These are phyloP conservation scores for Mesocentrotus franciscanus DNA, from an alignment of 53 echinoderm and acorn worm species.

Conservation along the genomic window DNA sequence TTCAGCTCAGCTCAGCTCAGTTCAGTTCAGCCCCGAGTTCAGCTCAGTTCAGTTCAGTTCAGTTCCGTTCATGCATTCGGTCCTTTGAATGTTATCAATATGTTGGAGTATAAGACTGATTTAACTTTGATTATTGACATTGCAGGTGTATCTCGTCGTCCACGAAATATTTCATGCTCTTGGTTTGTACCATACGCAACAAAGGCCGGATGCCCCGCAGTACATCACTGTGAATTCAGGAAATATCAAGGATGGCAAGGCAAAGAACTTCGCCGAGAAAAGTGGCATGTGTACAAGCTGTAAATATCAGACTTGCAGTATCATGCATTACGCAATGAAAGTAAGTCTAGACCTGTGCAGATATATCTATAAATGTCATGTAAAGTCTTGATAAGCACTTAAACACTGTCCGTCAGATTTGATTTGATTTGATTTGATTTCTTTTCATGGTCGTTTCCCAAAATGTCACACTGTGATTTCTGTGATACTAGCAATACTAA, in stretches of 20 bases:
- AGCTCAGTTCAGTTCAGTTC: too few relatives aligned
- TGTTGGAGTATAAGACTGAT: background rate
- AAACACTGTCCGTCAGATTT: too few relatives aligned
- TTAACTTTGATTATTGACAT: background rate
- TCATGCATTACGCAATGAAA: background rate
- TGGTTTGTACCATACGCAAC: background rate
- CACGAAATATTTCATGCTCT: background rate
- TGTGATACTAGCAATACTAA: too few relatives aligned
- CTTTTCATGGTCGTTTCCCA: too few relatives aligned
- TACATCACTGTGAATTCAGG: background rate
- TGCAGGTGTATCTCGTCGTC: background rate
- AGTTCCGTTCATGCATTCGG: too few relatives aligned
- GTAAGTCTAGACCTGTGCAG: background rate
- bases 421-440: too few relatives aligned
- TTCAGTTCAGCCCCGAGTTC: too few relatives aligned
- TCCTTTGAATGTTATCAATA: too few relatives aligned
- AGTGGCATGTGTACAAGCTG: background rate
- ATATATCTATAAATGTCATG: too few relatives aligned
- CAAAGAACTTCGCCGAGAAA: background rate
- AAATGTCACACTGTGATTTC: too few relatives aligned
- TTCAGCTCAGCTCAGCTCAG: too few relatives aligned
- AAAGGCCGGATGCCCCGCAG: background rate
- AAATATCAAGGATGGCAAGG: background rate
- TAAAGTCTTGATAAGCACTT: too few relatives aligned
- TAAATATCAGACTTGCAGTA: constrained; percentile 19